Evolutionary conservation across 2,888 invertebrate species (phyloP).

Genomic region (Hyposoter didymator): DNA sequence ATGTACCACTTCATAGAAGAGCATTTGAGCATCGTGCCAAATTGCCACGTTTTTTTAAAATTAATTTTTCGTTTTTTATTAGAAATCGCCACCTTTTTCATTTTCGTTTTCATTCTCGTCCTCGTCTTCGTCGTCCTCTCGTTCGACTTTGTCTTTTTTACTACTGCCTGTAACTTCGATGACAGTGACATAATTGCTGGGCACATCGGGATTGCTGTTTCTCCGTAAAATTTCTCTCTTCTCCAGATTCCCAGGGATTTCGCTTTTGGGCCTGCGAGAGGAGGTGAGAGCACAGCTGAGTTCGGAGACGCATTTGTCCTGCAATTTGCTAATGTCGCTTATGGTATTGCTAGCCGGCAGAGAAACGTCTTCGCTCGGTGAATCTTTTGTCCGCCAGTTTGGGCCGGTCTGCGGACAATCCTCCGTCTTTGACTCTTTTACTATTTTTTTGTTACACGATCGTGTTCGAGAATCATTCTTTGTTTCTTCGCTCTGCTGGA

Average conservation of each 20-base stretch:
- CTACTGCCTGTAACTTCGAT: conserved; percentile 93
- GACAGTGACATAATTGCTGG: conserved; percentile 92
- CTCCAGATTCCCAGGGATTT: conserved; percentile 82
- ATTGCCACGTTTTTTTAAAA: too few species aligned
- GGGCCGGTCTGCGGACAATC: conserved; percentile 79
- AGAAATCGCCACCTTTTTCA: conserved; percentile 55
- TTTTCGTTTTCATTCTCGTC: conserved; percentile 56
- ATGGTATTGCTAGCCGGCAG: conserved; percentile 74
- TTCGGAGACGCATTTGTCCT: conserved; percentile 84
- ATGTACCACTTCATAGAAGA: too few species aligned
- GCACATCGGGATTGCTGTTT: conserved; percentile 84
- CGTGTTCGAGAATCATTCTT: conserved; percentile 77
- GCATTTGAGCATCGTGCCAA: too few species aligned
- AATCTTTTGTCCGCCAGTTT: conserved; percentile 38
- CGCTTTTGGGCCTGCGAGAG: conserved; percentile 81
- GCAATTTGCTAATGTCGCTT: conserved; percentile 82
- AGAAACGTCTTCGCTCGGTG: conserved; percentile 28
- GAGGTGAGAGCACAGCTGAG: conserved; percentile 81
- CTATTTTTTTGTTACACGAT: conserved; percentile 29
- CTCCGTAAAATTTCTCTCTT: conserved; percentile 78
- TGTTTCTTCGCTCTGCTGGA: conserved; percentile 85
- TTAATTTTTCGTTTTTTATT: too few species aligned
- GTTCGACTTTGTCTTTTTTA: conserved; percentile 81
- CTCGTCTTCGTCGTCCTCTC: conserved; percentile 86
- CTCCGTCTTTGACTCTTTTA: conserved; percentile 65